Evolutionary conservation across 2,888 invertebrate species (phyloP).

Genomic region (Salticus scenicus): DNA sequence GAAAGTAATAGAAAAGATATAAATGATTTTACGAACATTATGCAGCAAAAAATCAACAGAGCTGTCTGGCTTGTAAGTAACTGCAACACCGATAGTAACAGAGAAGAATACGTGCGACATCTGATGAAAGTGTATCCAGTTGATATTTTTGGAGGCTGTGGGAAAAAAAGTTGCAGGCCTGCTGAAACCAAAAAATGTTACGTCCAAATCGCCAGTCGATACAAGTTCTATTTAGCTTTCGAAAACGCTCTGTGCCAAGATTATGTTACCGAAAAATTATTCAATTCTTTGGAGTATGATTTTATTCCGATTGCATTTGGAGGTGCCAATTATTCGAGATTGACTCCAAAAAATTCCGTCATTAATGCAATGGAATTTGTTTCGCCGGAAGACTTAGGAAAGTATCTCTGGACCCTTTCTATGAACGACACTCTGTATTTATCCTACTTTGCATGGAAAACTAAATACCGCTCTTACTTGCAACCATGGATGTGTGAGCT

Average conservation of each 20-base stretch:
- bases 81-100: slow-evolving; percentile 57
- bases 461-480: slow-evolving; percentile 36
- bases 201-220: slow-evolving; percentile 73
- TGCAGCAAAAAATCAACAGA: slow-evolving; percentile 29
- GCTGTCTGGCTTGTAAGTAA: slow-evolving; percentile 67
- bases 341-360: slow-evolving; percentile 74
- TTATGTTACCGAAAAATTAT: slow-evolving; percentile 74
- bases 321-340: slow-evolving; percentile 72
- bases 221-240: slow-evolving; percentile 62
- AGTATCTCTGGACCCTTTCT: slow-evolving; percentile 49
- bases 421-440: slow-evolving; percentile 29
- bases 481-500: slow-evolving; percentile 68
- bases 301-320: slow-evolving; percentile 74
- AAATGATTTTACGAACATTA: background rate
- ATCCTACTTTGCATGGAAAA: slow-evolving; percentile 65
- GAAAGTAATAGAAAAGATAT: no score
- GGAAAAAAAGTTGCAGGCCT: slow-evolving; percentile 44
- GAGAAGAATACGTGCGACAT: slow-evolving; percentile 55
- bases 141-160: slow-evolving; percentile 64
- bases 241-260: slow-evolving; percentile 73
- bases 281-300: slow-evolving; percentile 71
- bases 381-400: slow-evolving; percentile 56
- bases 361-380: slow-evolving; percentile 73
- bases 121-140: slow-evolving; percentile 53
- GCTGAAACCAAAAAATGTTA: slow-evolving; percentile 74